Conservation (phyloP, 2,888 invertebrate species). For the Erebia palarica region DNA sequence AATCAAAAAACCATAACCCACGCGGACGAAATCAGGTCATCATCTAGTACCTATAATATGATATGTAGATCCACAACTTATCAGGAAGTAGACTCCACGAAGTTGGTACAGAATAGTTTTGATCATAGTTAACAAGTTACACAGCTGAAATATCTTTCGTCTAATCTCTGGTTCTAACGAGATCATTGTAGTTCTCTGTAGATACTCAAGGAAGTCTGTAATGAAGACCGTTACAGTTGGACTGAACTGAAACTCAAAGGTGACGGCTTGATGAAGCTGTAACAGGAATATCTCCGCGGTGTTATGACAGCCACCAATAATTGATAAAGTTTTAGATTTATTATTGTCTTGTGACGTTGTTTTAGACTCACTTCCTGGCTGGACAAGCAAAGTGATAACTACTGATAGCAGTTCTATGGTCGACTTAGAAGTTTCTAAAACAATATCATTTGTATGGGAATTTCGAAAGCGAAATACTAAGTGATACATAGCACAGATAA, state of each 20-base stretch:
- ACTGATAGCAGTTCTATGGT: not conserved
- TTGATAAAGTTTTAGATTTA: constrained; percentile 16
- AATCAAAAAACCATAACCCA: no score
- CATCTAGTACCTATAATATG: no score
- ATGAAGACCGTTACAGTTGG: constrained; percentile 9
- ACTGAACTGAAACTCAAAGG: constrained; percentile 20
- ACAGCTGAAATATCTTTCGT: constrained; percentile 19
- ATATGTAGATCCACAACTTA: no score
- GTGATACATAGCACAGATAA: no score
- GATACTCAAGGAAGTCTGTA: constrained; percentile 13
- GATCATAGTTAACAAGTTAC: constrained; percentile 23
- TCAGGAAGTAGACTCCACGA: not conserved
- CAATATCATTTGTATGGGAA: not conserved
- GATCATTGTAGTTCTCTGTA: constrained; percentile 34
- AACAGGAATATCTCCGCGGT: not conserved
- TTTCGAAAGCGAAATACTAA: no score
- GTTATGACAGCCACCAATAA: constrained; percentile 5
- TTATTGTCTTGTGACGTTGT: not conserved
- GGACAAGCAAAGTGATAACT: not conserved
- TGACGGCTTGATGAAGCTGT: constrained; percentile 5
- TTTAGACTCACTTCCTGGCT: constrained; percentile 6
- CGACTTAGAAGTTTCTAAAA: not conserved
- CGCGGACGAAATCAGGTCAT: no score
- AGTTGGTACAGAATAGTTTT: constrained; percentile 13
- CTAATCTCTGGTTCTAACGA: constrained; percentile 33